These are phyloP conservation scores for Nycticebus coucang DNA, from an alignment of 2,113 vertebrate species.

Conservation along the genomic window DNA sequence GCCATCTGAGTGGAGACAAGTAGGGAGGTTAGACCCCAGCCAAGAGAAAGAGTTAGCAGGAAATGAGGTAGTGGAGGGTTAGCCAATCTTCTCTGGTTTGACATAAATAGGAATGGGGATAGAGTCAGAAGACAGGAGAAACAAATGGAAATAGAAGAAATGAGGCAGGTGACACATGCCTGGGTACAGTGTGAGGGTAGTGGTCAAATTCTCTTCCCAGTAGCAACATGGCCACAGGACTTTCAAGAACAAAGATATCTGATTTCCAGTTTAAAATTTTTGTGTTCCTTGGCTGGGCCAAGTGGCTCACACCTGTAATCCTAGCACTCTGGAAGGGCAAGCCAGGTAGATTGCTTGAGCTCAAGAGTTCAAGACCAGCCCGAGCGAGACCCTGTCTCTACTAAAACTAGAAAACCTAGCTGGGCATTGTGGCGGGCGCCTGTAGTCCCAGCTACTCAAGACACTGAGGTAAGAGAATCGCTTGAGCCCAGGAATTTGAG, in stretches of 20 bases:
- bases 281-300: not conserved
- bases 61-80: not conserved
- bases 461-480: too few relatives aligned
- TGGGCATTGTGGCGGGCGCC: too few relatives aligned
- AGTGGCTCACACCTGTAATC: too few relatives aligned
- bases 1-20: not conserved
- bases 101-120: not conserved
- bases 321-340: too few relatives aligned
- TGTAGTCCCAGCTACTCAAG: too few relatives aligned
- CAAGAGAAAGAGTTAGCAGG: not conserved
- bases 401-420: too few relatives aligned
- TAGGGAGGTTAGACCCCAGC: not conserved
- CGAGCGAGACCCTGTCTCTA: too few relatives aligned
- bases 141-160: not conserved
- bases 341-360: too few relatives aligned
- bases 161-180: not conserved
- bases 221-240: not conserved
- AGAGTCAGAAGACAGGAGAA: not conserved
- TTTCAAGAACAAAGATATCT: not conserved
- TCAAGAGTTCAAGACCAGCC: too few relatives aligned
- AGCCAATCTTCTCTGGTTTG: not conserved
- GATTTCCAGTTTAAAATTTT: constrained; percentile 22
- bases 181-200: not conserved
- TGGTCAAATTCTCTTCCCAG: not conserved
- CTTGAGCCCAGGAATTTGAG: too few relatives aligned